A percentile compares a stretch with the other conserved stretches of the same genome.
These are phyloP conservation scores for Loripinus fragilis DNA, from an alignment of 2,888 invertebrate species.

Conservation along the genomic window DNA sequence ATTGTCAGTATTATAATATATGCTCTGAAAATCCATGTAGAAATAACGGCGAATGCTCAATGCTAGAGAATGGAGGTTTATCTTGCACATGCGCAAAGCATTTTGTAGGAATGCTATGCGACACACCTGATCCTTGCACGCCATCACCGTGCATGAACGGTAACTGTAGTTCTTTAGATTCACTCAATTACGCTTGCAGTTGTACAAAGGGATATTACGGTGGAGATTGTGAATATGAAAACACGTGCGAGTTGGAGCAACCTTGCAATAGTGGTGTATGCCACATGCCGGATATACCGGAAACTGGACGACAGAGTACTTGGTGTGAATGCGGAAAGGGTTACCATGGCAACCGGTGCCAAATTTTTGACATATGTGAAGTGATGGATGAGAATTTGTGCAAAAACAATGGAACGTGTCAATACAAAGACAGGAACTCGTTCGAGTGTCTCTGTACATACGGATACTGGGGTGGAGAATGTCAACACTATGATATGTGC, in stretches of 20 bases:
- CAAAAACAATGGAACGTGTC: constrained; percentile 72
- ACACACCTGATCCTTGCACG: constrained; percentile 62
- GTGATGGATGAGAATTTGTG: constrained; percentile 49
- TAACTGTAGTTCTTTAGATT: constrained; percentile 27
- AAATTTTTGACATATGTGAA: constrained; percentile 61
- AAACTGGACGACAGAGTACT: constrained; percentile 10
- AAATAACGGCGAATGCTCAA: constrained; percentile 53
- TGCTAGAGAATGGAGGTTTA: constrained; percentile 44
- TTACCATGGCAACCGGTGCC: constrained; percentile 62
- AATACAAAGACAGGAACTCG: constrained; percentile 53
- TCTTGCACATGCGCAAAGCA: constrained; percentile 58
- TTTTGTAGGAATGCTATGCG: constrained; percentile 66
- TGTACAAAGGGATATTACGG: constrained; percentile 62
- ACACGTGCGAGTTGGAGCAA: constrained; percentile 51
- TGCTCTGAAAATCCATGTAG: constrained; percentile 56
- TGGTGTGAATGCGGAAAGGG: constrained; percentile 57
- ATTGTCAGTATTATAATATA: constrained; percentile 60
- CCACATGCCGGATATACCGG: constrained; percentile 15
- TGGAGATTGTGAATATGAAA: constrained; percentile 47
- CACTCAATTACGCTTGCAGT: constrained; percentile 45
- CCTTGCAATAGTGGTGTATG: constrained; percentile 58
- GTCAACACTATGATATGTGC: constrained; percentile 70
- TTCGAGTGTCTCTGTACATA: constrained; percentile 74
- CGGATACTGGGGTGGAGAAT: constrained; percentile 72
- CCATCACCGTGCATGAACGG: constrained; percentile 65